Conservation (phyloP, 2,797 vertebrate species). For the Eulemur rubriventer region DNA sequence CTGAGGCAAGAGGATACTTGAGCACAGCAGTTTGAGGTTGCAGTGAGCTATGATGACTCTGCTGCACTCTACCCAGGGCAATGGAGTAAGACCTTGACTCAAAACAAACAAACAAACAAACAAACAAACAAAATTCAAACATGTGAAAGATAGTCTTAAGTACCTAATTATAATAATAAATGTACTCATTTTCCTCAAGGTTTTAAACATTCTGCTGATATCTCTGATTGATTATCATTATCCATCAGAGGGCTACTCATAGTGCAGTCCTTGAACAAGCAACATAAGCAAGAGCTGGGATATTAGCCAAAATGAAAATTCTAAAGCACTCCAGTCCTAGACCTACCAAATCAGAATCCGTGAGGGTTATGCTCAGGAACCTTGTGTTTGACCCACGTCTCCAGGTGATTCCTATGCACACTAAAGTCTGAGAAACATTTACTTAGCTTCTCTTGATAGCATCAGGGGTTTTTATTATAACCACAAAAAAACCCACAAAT, state of each 20-base stretch:
- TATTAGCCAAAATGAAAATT: neutral
- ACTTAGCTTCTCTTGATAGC: neutral
- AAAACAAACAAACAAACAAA: too few relatives aligned
- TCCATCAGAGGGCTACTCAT: neutral
- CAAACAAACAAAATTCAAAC: neutral
- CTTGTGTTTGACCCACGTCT: neutral
- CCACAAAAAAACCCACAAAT: neutral
- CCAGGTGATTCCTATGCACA: neutral
- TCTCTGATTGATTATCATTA: neutral
- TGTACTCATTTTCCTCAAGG: neutral
- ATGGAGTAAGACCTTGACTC: too few relatives aligned
- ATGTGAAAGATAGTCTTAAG: neutral
- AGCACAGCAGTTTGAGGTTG: too few relatives aligned
- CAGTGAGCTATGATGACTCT: too few relatives aligned
- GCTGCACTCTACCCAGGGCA: too few relatives aligned
- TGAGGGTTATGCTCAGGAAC: neutral
- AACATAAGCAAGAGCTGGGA: neutral
- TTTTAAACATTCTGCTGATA: neutral
- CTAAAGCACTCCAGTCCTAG: neutral
- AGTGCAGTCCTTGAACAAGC: neutral
- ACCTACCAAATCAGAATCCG: neutral
- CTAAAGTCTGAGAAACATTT: neutral
- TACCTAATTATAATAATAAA: neutral
- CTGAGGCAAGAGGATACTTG: too few relatives aligned
- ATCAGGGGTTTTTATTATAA: neutral